phyloP scores from a whole-genome alignment of 2,888 invertebrate species.

The Conops quadrifasciatus region DNA sequence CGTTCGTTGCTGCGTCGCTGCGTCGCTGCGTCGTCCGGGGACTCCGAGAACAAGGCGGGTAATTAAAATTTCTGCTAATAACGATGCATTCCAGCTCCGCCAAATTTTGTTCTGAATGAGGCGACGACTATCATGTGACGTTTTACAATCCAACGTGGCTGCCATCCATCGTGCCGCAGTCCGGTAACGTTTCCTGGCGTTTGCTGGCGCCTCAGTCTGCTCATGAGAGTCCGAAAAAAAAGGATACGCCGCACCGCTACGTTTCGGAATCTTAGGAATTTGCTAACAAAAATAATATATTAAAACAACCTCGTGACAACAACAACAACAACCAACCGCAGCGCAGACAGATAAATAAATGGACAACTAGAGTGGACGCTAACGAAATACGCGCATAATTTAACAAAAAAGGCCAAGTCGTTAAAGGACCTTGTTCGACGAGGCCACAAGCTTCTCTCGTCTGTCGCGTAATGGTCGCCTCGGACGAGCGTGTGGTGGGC shows the following conservation, averaged over 20 bases:
- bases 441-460: no score
- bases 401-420: no score
- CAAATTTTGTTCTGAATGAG: constrained; percentile 42
- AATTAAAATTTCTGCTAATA: constrained; percentile 65
- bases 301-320: constrained; percentile 60
- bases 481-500: no score
- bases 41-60: constrained; percentile 43
- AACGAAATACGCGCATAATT: no score
- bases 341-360: background rate
- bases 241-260: background rate
- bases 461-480: no score
- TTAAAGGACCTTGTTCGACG: no score
- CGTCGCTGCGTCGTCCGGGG: no score
- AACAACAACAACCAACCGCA: constrained; percentile 42
- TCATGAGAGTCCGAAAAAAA: background rate
- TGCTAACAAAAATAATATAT: constrained; percentile 61
- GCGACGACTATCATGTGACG: constrained; percentile 62
- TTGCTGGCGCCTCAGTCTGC: constrained; percentile 9
- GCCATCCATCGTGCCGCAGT: no score
- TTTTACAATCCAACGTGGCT: constrained; percentile 61
- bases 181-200: constrained; percentile 19
- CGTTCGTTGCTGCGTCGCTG: constrained; percentile 1
- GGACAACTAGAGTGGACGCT: background rate
- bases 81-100: constrained; percentile 27
- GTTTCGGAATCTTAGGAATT: constrained; percentile 57